Evolutionary conservation across 2,888 invertebrate species (phyloP), one percentile per base, ranked within the genome.

Genomic region (Ornithoptera alexandrae): DNA sequence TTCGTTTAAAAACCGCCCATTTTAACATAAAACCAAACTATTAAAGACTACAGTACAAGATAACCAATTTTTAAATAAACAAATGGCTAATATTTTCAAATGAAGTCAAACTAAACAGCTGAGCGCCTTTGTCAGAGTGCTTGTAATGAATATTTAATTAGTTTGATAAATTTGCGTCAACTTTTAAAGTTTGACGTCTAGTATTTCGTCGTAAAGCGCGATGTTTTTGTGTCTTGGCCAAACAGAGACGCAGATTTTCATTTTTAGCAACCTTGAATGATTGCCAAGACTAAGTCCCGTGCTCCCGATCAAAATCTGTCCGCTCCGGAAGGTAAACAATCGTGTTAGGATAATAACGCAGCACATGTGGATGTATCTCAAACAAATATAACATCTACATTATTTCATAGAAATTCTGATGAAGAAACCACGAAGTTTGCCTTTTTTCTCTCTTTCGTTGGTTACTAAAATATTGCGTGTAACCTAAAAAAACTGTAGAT

Each of bases 181-280:
- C 76, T 76, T 74, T 66, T 74, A 78, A 78, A 77, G 75, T 70
- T 81, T 88, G 87, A 88, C 86, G 88, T 86, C 72, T 76, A 74
- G 71, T 73, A 68, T 73, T 76, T 78, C 80, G 79, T 73, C 82
- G 83, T 84, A 85, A 80, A 84, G 83, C 81, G 85, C 79, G 83
- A 82, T 78, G 78, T 79, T 79, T 80, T 79, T 78, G 77, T 78
- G 76, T 83, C 80, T 87, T 83, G 75, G 87, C 89, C 90, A 90
- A 93, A 92, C 82, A 81, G 81, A 93, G 92, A 84, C 89, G 92
- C 81, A 90, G 79, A 91, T 84, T 90, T 89, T 84, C 86, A 84
- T 75, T 79, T 77, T 76, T 72, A 70, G 65, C 71, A 86, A 87
- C 92, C 92, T 93, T 92, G 93, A 90, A 87, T 84, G 20, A 15